A percentile compares a stretch with the other conserved stretches of the same genome.
These are phyloP conservation scores for Hypomesus transpacificus DNA, from an alignment of 2,113 vertebrate species.

Conservation along the genomic window DNA sequence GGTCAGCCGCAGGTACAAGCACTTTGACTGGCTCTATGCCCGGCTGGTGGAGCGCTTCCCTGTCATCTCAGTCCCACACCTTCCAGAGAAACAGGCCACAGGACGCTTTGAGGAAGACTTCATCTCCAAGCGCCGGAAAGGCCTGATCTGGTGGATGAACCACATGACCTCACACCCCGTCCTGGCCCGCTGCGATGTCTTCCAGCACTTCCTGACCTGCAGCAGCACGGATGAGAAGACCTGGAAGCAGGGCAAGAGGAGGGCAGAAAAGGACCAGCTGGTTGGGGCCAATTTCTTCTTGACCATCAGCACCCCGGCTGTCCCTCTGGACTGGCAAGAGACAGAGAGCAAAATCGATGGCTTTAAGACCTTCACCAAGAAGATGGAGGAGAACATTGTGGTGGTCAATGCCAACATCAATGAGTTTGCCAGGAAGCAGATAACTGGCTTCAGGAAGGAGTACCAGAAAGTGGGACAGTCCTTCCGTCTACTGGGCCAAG, in stretches of 20 bases:
- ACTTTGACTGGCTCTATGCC: constrained; percentile 96
- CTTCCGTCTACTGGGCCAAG: constrained; percentile 85
- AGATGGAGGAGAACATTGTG: constrained; percentile 92
- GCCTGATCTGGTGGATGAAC: constrained; percentile 97
- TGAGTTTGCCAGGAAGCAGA: constrained; percentile 93
- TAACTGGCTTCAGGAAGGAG: constrained; percentile 93
- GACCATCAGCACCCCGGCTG: constrained; percentile 83
- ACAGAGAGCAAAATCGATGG: constrained; percentile 92
- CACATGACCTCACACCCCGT: constrained; percentile 96
- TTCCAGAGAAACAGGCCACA: constrained; percentile 95
- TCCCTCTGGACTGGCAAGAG: constrained; percentile 88
- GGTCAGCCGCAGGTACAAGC: constrained; percentile 95
- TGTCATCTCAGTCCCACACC: constrained; percentile 91
- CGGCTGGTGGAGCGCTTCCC: constrained; percentile 93
- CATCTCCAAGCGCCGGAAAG: constrained; percentile 92
- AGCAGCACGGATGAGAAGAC: constrained; percentile 84
- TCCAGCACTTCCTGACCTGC: constrained; percentile 95
- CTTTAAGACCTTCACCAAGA: constrained; percentile 92
- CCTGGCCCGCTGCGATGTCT: constrained; percentile 88
- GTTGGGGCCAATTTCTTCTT: constrained; percentile 95
- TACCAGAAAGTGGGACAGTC: constrained; percentile 96
- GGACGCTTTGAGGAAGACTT: constrained; percentile 98
- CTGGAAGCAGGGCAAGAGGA: constrained; percentile 96
- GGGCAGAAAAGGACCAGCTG: constrained; percentile 92
- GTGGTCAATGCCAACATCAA: constrained; percentile 87